Percentiles rank a stretch among this genome's conserved stretches.
Evolutionary conservation across 1,140 invertebrate genomes (phyloP).

Genomic region (Drosophila tani): DNA sequence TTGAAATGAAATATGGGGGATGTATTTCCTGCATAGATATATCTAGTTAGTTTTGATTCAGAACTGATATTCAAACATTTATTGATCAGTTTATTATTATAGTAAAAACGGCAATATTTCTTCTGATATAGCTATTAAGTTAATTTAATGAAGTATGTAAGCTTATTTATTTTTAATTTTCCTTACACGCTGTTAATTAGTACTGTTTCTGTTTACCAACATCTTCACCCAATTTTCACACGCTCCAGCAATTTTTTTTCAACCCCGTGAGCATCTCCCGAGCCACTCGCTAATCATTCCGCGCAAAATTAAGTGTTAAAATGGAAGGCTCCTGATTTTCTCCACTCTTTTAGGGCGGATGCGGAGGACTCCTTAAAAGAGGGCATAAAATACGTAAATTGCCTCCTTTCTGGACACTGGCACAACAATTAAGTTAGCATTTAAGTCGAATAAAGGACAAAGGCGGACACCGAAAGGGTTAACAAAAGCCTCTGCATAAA

Average conservation of each 20-base stretch:
- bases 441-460: conserved; percentile 65
- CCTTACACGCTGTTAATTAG: conserved; percentile 41
- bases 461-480: conserved; percentile 30
- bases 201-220: conserved; percentile 20
- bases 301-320: conserved; percentile 74
- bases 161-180: conserved; percentile 17
- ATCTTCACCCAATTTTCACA: conserved; percentile 31
- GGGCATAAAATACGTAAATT: conserved; percentile 60
- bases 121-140: no score
- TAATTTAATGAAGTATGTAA: background rate
- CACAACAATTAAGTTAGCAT: conserved; percentile 80
- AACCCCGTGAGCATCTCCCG: background rate
- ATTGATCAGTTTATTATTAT: no score
- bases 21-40: no score
- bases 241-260: conserved; percentile 13
- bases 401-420: conserved; percentile 66
- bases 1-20: background rate
- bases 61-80: no score
- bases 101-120: background rate
- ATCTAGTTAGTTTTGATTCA: no score
- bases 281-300: conserved; percentile 61
- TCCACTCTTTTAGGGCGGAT: conserved; percentile 45
- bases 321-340: conserved; percentile 51
- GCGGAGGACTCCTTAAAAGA: conserved; percentile 16
- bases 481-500: conserved; percentile 62